Conservation (phyloP, 53 echinoderm and acorn worm species). For the Holothuria leucospilota region DNA sequence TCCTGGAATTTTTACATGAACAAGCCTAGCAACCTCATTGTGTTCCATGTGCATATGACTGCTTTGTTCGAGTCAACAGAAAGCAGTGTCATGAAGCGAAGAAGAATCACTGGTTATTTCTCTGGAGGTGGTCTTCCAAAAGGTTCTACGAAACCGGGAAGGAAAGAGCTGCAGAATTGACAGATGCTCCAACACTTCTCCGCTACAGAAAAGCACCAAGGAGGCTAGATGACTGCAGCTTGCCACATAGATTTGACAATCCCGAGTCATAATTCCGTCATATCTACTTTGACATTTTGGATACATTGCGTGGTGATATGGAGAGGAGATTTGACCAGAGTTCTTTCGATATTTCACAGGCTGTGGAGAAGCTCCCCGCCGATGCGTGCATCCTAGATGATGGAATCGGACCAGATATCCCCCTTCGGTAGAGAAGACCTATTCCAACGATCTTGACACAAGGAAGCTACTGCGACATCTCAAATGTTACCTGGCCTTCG, state of each 20-base stretch:
- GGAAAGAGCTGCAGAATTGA: no score
- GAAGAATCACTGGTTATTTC: no score
- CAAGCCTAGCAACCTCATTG: no score
- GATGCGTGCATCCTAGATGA: not conserved
- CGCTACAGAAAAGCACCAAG: no score
- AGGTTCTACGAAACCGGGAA: not conserved
- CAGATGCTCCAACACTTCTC: no score
- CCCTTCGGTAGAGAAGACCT: not conserved
- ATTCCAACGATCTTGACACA: not conserved
- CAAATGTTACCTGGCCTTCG: not conserved
- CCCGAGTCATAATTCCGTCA: not conserved
- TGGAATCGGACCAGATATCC: not conserved
- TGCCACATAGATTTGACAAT: not conserved
- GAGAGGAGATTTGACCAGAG: not conserved
- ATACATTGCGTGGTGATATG: not conserved
- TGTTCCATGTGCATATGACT: no score
- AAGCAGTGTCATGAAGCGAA: no score
- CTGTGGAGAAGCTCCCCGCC: not conserved
- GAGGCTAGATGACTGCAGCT: no score
- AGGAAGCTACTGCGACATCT: not conserved
- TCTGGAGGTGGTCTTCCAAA: no score
- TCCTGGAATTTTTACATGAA: no score
- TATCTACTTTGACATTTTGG: not conserved
- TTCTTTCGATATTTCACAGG: not conserved
- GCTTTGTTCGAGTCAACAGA: no score